phyloP scores from a whole-genome alignment of 2,888 invertebrate genomes.

The Oxystoma pomonae region DNA sequence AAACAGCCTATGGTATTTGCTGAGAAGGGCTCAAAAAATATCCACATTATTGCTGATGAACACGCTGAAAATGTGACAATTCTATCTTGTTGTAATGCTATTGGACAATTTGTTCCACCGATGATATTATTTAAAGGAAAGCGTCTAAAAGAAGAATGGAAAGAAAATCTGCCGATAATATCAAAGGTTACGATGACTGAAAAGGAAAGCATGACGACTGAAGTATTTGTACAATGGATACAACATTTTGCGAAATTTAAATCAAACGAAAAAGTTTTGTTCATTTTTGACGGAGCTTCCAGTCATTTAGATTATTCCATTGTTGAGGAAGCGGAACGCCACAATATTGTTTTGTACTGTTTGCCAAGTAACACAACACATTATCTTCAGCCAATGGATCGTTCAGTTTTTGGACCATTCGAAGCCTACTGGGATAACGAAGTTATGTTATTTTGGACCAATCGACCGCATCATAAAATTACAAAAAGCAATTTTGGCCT shows the following conservation, averaged over 20 bases:
- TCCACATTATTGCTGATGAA: no score
- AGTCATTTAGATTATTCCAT: conserved; percentile 2
- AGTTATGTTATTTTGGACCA: not conserved
- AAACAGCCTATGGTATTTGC: conserved; percentile 9
- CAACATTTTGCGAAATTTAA: no score
- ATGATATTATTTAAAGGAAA: no score
- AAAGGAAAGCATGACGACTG: not conserved
- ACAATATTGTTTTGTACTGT: not conserved
- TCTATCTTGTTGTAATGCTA: no score
- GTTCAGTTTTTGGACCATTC: conserved; percentile 3
- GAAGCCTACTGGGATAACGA: conserved; percentile 9
- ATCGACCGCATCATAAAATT: not conserved
- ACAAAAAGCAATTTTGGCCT: not conserved
- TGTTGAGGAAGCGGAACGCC: conserved; percentile 7
- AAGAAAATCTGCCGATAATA: not conserved
- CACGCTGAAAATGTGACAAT: no score
- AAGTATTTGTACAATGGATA: not conserved
- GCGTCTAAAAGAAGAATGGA: not conserved
- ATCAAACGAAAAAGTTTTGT: not conserved
- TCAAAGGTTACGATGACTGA: not conserved
- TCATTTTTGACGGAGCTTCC: conserved; percentile 6
- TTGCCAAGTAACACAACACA: conserved; percentile 7
- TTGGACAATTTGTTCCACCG: no score
- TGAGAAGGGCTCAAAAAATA: conserved; percentile 4
- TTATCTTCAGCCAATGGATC: conserved; percentile 5